Conservation (phyloP, 2,888 invertebrate genomes). For the Junonia oenone region DNA sequence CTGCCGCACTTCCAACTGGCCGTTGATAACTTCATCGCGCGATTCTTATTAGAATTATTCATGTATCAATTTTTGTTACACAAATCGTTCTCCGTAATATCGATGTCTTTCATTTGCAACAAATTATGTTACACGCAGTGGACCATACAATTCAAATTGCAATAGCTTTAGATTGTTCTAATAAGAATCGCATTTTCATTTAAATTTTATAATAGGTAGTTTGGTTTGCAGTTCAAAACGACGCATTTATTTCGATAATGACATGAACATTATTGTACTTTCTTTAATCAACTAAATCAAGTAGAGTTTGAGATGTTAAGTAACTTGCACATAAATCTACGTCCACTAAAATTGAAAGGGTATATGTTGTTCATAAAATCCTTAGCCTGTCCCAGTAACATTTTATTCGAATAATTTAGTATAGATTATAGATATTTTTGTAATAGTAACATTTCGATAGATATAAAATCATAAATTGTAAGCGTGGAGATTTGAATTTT, state of each 20-base stretch:
- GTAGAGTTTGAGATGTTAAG: conserved; percentile 48
- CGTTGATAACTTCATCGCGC: conserved; percentile 18
- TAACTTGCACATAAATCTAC: conserved; percentile 50
- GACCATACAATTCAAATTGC: neutral
- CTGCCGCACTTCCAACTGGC: conserved; percentile 34
- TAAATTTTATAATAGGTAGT: conserved; percentile 29
- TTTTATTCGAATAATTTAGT: conserved; percentile 68
- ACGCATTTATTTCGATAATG: conserved; percentile 61
- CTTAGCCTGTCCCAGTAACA: conserved; percentile 74
- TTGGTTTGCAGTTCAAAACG: conserved; percentile 34
- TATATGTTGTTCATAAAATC: conserved; percentile 74
- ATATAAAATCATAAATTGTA: conserved; percentile 51
- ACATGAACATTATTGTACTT: conserved; percentile 30
- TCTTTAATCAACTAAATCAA: conserved; percentile 49
- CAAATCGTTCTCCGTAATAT: neutral
- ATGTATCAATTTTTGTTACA: too few relatives aligned
- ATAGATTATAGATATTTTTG: conserved; percentile 76
- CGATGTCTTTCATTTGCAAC: neutral
- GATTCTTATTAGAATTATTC: conserved; percentile 25
- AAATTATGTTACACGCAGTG: neutral
- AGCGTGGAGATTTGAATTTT: conserved; percentile 43
- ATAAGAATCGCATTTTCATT: conserved; percentile 21
- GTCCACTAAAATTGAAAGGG: conserved; percentile 57
- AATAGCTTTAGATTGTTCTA: conserved; percentile 4
- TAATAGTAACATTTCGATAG: conserved; percentile 73